A percentile compares a stretch with the other conserved stretches of the same genome.
Conservation (phyloP, 2,113 vertebrate species). For the Perca schrenkii region DNA sequence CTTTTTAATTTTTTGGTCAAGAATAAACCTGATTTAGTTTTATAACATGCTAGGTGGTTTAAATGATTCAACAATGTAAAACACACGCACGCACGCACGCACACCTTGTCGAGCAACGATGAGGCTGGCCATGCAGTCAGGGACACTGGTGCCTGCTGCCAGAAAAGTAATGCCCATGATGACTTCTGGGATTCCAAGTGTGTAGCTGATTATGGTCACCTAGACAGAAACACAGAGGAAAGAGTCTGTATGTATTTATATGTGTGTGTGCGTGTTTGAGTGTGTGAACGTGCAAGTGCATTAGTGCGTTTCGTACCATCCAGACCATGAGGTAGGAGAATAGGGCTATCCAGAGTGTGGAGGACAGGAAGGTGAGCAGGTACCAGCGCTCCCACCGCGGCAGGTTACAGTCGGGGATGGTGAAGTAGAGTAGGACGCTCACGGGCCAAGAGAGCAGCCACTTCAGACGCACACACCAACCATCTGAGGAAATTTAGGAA, state of each 20-base stretch:
- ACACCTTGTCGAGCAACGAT: slow-evolving; percentile 87
- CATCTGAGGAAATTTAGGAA: slow-evolving; percentile 58
- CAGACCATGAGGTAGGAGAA: slow-evolving; percentile 91
- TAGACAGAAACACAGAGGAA: slow-evolving; percentile 45
- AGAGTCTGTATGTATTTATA: not conserved
- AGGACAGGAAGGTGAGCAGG: slow-evolving; percentile 84
- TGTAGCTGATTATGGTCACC: slow-evolving; percentile 88
- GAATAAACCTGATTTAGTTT: not conserved
- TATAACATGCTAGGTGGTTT: not conserved
- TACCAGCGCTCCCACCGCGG: slow-evolving; percentile 85
- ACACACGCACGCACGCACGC: slow-evolving; percentile 5
- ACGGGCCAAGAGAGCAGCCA: slow-evolving; percentile 87
- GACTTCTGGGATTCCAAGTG: slow-evolving; percentile 86
- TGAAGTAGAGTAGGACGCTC: slow-evolving; percentile 81
- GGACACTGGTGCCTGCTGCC: slow-evolving; percentile 88
- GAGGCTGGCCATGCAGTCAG: slow-evolving; percentile 88
- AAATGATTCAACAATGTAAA: not conserved
- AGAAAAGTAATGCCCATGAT: slow-evolving; percentile 89
- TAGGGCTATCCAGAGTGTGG: slow-evolving; percentile 87
- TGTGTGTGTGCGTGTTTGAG: not conserved
- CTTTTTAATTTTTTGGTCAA: not conserved
- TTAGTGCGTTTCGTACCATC: slow-evolving; percentile 81
- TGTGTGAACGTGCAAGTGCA: not conserved
- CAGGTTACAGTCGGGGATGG: slow-evolving; percentile 82
- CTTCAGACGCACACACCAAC: slow-evolving; percentile 70